Evolutionary conservation across 2,113 vertebrate genomes (phyloP), one percentile per base, ranked within the genome.

Genomic region (Asarcornis scutulata): DNA sequence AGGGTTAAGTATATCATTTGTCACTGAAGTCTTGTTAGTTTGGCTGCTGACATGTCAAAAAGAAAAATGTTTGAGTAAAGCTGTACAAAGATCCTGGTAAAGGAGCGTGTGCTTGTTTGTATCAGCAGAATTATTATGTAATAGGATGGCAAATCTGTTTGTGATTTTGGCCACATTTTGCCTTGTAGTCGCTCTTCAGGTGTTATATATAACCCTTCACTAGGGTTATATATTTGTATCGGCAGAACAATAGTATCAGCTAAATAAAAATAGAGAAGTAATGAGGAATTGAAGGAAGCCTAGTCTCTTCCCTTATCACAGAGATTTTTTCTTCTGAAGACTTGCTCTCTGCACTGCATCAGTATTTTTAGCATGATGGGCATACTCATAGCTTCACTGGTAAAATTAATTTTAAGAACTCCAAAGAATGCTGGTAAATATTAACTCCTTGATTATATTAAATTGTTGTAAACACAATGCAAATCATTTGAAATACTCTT

Each of bases 1-100:
- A 88, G 66, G 21, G 21, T 80, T 72, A 72, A 67, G 36, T 40
- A 78, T 71, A 67, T 86, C 27, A 81, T 95, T 90, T 91, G n/a
- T 94, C 92, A 84, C 66, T 38, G 68, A 46, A 86, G 48, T 32
- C 64, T 62, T 66, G 66, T 84, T 88, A 62, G 42, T 94, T 94
- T 92, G 83, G 48, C 79, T 75, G 56, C 64, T 86, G 86, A 27
- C 26, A 76, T 64, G 42, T 75, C 92, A 79, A 58, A 83, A 86
- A 75, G 86, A 94, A 75, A 92, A 81, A 80, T 52, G 42, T 72
- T 90, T 48, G 36, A 71, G 53, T n/a, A 76, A 86, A 91, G 40
- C 74, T 44, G 0, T 14, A 3, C 72, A 32, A 78, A 81, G 86
- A 62, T 64, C 32, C 22, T 0, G 0, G 32, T 12, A 44, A 62